Base-by-base conservation (phyloP, 1,140 invertebrate genomes). In the Danaus melanippus region DNA sequence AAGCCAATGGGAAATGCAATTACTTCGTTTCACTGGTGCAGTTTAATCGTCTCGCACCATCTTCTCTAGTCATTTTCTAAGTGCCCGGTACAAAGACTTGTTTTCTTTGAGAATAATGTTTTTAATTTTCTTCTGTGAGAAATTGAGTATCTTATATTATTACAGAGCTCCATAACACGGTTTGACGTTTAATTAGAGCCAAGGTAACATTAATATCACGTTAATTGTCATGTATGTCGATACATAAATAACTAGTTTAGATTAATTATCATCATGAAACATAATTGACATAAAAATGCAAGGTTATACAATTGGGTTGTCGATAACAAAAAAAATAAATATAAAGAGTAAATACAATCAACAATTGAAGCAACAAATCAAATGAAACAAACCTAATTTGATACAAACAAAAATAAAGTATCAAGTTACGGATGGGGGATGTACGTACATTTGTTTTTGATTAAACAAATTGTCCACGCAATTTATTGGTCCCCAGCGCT, bases 391-490 rank as follows among this genome's bases (percentile, higher is more conserved):
- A 74, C 74, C 69, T 74, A 59, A 67, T 69, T 67, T 59, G 53
- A 61, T 61, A 65, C 70, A 69, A 75, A 79, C 72, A 79, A 78
- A 78, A 79, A 74, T 73, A 74, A 76, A 79, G 76, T 77, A 70
- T 79, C 69, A 66, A 56, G 66, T 78, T 74, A 72, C 72, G 58
- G 58, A 58, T 55, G 49, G 50, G 55, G 58, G 66, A 58, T 57
- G 59, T 56, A 66, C 71, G 70, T 71, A 74, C 76, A 76, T 83
- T 82, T 79, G 71, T 85, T 80, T 85, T 83, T 85, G 82, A 85
- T 85, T 85, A 85, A 83, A 84, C 79, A 85, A 85, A 85, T 84
- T 82, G 82, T 74, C 71, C 77, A 65, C 70, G 48, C 69, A 72
- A 63, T 84, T 85, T 85, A 85, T 85, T 69, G 73, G 61, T 75